A percentile compares a stretch with the other conserved stretches of the same genome.
Conservation (phyloP, 2,113 vertebrate genomes). For the Phylloscopus trochilus region DNA sequence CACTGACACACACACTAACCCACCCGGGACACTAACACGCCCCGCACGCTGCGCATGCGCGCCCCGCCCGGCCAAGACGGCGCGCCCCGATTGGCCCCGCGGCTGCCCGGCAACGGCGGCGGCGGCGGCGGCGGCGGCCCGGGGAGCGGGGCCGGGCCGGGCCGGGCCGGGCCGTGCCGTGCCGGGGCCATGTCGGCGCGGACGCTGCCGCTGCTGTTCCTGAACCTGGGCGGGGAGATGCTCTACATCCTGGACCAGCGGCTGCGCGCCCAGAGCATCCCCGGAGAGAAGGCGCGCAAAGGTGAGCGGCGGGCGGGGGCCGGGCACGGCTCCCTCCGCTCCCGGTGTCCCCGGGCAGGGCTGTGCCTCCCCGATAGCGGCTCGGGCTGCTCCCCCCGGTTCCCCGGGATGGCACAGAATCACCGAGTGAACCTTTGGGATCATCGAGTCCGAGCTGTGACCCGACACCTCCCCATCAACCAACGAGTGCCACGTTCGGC, state of each 20-base stretch:
- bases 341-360: not conserved
- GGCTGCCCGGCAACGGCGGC: constrained; percentile 59
- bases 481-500: not conserved
- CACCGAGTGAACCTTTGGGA: not conserved
- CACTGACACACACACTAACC: no score
- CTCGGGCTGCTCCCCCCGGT: not conserved
- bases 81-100: constrained; percentile 73
- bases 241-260: constrained; percentile 95
- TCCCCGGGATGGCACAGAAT: not conserved
- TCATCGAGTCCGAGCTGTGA: not conserved
- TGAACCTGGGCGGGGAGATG: constrained; percentile 97
- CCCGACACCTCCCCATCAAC: not conserved
- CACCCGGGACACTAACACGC: no score
- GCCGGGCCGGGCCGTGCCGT: no score
- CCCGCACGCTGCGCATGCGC: not conserved
- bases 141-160: no score
- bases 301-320: constrained; percentile 71
- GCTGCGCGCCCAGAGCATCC: constrained; percentile 92
- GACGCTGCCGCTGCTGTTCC: constrained; percentile 90
- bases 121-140: not conserved
- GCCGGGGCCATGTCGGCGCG: constrained; percentile 79
- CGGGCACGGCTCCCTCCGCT: not conserved
- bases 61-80: constrained; percentile 72
- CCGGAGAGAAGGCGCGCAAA: constrained; percentile 92
- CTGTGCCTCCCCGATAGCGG: not conserved